Evolutionary conservation across 2,113 vertebrate genomes (phyloP), one percentile per base, ranked within the genome.

Genomic region (Tamias sibiricus): DNA sequence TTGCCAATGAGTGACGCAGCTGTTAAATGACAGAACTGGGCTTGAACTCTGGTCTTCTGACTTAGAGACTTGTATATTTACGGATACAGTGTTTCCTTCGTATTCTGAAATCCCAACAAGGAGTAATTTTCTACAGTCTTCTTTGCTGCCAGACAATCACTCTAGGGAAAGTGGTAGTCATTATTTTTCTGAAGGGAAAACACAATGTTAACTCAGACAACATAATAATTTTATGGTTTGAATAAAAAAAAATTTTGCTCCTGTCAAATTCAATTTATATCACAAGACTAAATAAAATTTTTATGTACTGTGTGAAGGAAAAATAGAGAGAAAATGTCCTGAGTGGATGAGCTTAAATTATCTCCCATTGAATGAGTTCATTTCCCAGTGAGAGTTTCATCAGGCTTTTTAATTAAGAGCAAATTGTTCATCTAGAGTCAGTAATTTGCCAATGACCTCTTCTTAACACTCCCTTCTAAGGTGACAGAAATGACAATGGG

Each of bases 371-470:
- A 98, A 98, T 94, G 98, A 98, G 97, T 98, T 98, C 98, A 98
- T 98, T 98, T 98, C 97, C 97, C 95, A 97, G 94, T 98, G 94
- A 97, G 92, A 96, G 62, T 98, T 98, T 98, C 97, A 98, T 98
- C 98, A 98, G 97, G 90, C 96, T 98, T 98, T 97, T 98, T 98
- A 98, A 99, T 98, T 99, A 98, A 98, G 91, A 96, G 97, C 87
- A 98, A 98, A 98, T 95, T 98, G 94, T 98, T 98, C 97, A 93
- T 98, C 97, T 97, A 96, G 97, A 97, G 62, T 97, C 86, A 59
- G 97, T 98, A 98, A 98, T 98, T 98, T 98, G 93, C 96, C 95
- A 98, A 77, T 96, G 97, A 98, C 98, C 98, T 98, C 97, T 97
- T 97, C 97, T 94, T 98, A 97, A 98, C 59, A 85, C 96, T 92